Evolutionary conservation across 2,888 invertebrate genomes (phyloP).

Genomic region (Calliscelio sp.): DNA sequence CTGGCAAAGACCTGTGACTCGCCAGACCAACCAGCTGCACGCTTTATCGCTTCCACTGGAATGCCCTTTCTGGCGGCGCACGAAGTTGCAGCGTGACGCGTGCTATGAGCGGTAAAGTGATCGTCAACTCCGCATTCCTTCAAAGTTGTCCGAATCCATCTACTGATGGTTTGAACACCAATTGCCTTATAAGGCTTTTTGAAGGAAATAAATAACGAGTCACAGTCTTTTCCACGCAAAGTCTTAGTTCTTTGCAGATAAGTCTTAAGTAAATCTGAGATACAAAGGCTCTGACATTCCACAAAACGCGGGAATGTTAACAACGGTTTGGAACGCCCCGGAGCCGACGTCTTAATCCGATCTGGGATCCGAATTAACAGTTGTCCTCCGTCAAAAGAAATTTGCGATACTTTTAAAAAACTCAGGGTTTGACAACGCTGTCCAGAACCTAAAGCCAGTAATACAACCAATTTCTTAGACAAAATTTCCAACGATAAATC

Average conservation of each 20-base stretch:
- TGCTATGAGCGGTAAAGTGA: constrained; percentile 14
- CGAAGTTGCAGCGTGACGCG: constrained; percentile 20
- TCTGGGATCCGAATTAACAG: too few species aligned
- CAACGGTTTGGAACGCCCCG: too few species aligned
- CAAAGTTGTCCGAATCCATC: background rate
- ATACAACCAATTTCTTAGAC: constrained; percentile 59
- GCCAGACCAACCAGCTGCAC: constrained; percentile 24
- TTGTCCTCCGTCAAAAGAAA: too few species aligned
- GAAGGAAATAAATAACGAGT: constrained; percentile 36
- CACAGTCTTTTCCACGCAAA: background rate
- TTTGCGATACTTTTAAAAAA: too few species aligned
- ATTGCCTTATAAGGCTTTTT: constrained; percentile 41
- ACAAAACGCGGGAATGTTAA: too few species aligned
- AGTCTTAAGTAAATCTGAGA: too few species aligned
- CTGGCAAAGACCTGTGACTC: constrained; percentile 12
- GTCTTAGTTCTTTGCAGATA: constrained; percentile 32
- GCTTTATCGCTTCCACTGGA: background rate
- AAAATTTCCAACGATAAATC: constrained; percentile 9
- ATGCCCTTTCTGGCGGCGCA: constrained; percentile 17
- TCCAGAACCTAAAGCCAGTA: too few species aligned
- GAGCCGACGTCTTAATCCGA: too few species aligned
- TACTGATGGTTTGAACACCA: background rate
- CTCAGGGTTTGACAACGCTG: too few species aligned
- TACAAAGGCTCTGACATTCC: too few species aligned
- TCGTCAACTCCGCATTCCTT: constrained; percentile 6